Percentiles rank a stretch among this genome's conserved stretches.
These are phyloP conservation scores for Protosalanx chinensis DNA, from an alignment of 2,797 vertebrate species.

Conservation along the genomic window DNA sequence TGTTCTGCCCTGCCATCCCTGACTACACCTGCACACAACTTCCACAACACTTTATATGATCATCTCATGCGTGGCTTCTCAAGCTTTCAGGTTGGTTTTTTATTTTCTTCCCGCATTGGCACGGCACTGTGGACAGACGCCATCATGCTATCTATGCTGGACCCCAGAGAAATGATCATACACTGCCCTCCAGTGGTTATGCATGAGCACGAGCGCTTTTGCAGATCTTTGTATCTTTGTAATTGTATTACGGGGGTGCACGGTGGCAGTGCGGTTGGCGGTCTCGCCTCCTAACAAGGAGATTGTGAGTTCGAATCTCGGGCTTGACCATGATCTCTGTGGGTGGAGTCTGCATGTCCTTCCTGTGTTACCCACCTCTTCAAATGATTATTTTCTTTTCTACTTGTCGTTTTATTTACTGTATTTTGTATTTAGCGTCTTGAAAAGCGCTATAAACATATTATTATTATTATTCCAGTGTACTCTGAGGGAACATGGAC, in stretches of 20 bases:
- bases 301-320: too few species aligned
- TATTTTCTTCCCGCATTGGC: neutral
- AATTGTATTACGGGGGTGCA: too few species aligned
- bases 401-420: too few species aligned
- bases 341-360: too few species aligned
- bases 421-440: too few species aligned
- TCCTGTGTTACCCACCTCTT: neutral
- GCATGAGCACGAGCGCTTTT: neutral
- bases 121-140: neutral
- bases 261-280: too few species aligned
- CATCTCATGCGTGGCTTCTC: neutral
- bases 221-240: slow-evolving; percentile 1
- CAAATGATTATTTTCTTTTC: too few species aligned
- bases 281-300: too few species aligned
- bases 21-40: neutral
- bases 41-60: neutral
- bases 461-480: slow-evolving; percentile 2
- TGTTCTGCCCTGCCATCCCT: neutral
- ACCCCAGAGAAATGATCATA: slow-evolving; percentile 37
- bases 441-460: too few species aligned
- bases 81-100: neutral
- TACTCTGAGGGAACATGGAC: slow-evolving; percentile 31
- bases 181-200: slow-evolving; percentile 54
- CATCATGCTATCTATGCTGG: neutral
- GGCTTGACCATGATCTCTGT: too few species aligned